Evolutionary conservation across 2,113 vertebrate genomes (phyloP).

Genomic region (Platichthys stellatus): DNA sequence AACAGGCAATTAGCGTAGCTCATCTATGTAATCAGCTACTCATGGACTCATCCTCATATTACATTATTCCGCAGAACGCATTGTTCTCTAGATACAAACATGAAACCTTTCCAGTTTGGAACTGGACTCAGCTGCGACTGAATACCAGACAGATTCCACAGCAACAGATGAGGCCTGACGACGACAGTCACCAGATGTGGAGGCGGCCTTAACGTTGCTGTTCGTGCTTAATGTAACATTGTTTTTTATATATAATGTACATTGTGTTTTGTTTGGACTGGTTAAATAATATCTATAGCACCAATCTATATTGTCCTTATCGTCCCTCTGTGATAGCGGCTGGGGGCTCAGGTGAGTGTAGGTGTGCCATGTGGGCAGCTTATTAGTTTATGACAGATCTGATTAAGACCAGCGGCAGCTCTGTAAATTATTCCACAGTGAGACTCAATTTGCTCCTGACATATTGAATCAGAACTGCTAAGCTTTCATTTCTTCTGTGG

Average conservation of each 20-base stretch:
- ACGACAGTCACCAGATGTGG: conserved; percentile 8
- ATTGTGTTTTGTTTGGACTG: background rate
- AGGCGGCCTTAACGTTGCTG: background rate
- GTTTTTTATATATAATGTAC: no score
- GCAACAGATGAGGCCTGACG: background rate
- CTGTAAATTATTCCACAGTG: conserved; percentile 64
- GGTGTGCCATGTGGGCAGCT: conserved; percentile 19
- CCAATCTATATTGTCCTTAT: background rate
- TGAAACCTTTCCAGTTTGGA: conserved; percentile 22
- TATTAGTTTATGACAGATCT: conserved; percentile 52
- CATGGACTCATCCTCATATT: conserved; percentile 61
- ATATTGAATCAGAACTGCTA: conserved; percentile 73
- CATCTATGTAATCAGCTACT: conserved; percentile 72
- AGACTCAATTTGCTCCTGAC: conserved; percentile 72
- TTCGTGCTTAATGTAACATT: no score
- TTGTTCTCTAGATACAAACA: conserved; percentile 62
- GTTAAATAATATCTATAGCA: background rate
- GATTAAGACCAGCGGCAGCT: conserved; percentile 64
- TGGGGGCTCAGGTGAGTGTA: conserved; percentile 11
- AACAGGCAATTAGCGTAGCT: conserved; percentile 77
- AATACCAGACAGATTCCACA: conserved; percentile 13
- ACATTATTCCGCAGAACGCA: conserved; percentile 53
- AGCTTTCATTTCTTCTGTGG: conserved; percentile 47
- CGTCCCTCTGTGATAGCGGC: conserved; percentile 4
- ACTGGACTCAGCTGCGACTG: conserved; percentile 14